Conservation (phyloP, 2,113 vertebrate species). For the Microtus montanus region DNA sequence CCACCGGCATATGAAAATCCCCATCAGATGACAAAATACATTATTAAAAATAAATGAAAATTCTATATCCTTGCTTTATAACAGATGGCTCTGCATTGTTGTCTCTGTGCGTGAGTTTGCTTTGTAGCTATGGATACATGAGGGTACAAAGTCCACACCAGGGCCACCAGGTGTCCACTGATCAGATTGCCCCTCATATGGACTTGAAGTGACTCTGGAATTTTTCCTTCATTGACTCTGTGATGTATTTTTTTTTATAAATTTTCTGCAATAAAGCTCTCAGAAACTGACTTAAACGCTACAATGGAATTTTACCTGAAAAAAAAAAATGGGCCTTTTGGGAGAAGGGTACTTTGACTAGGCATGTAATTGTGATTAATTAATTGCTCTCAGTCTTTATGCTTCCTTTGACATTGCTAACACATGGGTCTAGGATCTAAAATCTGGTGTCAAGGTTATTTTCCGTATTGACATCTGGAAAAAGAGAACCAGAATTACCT, state of each 20-base stretch:
- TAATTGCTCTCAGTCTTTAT: background rate
- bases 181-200: accelerated
- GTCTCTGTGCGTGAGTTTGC: background rate
- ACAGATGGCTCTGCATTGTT: background rate
- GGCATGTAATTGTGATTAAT: background rate
- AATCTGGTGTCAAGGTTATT: accelerated
- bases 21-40: background rate
- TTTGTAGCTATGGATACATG: accelerated
- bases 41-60: background rate
- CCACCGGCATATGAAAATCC: background rate
- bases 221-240: background rate
- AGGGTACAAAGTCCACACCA: accelerated
- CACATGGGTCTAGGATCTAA: background rate
- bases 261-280: background rate
- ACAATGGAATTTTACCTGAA: background rate
- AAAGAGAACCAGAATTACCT: background rate
- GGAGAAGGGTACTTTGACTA: accelerated
- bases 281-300: background rate
- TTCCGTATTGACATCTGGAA: background rate
- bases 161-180: accelerated
- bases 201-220: background rate
- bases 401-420: background rate
- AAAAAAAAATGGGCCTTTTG: background rate
- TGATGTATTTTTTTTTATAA: background rate
- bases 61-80: too few relatives aligned